Evolutionary conservation across 2,888 invertebrate species (phyloP).

Genomic region (Phasia obesa): DNA sequence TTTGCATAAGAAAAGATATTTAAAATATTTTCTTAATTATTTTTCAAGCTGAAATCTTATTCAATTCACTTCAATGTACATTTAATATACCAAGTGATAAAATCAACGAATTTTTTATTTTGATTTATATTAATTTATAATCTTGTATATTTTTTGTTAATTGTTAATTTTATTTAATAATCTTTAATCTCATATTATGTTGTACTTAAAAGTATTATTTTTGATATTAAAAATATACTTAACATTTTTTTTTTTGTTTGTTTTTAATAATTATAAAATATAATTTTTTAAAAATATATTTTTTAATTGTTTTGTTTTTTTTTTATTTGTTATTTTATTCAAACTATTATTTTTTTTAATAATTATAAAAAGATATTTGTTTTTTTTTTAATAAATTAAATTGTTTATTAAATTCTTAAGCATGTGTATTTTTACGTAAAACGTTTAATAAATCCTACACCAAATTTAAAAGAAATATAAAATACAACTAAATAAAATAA

Average conservation of each 20-base stretch:
- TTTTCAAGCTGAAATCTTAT: slow-evolving; percentile 25
- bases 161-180: slow-evolving; percentile 4
- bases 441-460: slow-evolving; percentile 70
- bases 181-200: background rate
- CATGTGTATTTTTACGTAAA: slow-evolving; percentile 69
- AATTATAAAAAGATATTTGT: slow-evolving; percentile 25
- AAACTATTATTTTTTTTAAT: slow-evolving; percentile 13
- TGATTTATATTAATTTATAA: background rate
- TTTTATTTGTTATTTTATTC: slow-evolving; percentile 11
- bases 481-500: slow-evolving; percentile 54
- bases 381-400: slow-evolving; percentile 2
- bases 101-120: slow-evolving; percentile 68
- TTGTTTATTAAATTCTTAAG: slow-evolving; percentile 44
- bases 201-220: slow-evolving; percentile 47
- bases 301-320: slow-evolving; percentile 1
- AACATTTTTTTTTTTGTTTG: slow-evolving; percentile 2
- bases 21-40: background rate
- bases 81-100: slow-evolving; percentile 59
- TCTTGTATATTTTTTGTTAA: slow-evolving; percentile 31
- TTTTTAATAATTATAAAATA: background rate
- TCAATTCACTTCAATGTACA: background rate
- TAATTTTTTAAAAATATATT: background rate
- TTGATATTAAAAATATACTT: slow-evolving; percentile 1
- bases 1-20: too few relatives aligned
- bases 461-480: slow-evolving; percentile 62